Evolutionary conservation across 2,113 vertebrate species (phyloP), one percentile per base, ranked within the genome.

Genomic region (Zosterops japonicus): DNA sequence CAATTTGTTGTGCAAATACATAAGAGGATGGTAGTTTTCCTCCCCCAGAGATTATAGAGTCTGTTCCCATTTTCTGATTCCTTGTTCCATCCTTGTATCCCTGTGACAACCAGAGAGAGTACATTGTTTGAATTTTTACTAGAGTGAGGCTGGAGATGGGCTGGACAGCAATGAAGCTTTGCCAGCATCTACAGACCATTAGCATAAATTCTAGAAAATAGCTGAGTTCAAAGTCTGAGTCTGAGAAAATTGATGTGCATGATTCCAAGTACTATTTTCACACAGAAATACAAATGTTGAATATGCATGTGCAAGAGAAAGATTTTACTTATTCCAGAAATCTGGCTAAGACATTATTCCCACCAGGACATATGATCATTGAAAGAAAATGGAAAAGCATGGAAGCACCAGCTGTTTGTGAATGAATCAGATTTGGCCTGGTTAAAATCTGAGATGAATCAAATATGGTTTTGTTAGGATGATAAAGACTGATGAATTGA

Each of bases 371-470:
- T 86, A 91, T 83, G 86, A 96, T 95, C 87, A 94, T 83, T 94
- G 87, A 95, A 97, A 93, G 90, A 49, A 91, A 97, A 90, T 92
- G 93, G 96, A 92, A 94, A 96, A 94, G 78, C 93, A 90, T 83
- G 89, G 91, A 79, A 94, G 50, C 91, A 93, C 77, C 83, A 64
- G 68, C 94, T 97, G 89, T 94, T 95, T 97, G 90, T 89, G 75
- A 95, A 87, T 89, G 91, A 97, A 93, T 97, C 87, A 89, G 82
- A 95, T 89, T 81, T 93, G 90, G 94, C 94, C 92, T 68, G 68
- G 63, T 87, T 72, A 91, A 86, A 92, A 96, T 93, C 76, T 92
- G 87, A 90, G 93, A 96, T 93, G 76, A 91, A 92, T 93, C 90
- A 94, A 96, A 93, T 95, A 93, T 83, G 82, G 90, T 86, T 95